Base-by-base conservation (phyloP, 2,888 invertebrate genomes). In the Labia minor region DNA sequence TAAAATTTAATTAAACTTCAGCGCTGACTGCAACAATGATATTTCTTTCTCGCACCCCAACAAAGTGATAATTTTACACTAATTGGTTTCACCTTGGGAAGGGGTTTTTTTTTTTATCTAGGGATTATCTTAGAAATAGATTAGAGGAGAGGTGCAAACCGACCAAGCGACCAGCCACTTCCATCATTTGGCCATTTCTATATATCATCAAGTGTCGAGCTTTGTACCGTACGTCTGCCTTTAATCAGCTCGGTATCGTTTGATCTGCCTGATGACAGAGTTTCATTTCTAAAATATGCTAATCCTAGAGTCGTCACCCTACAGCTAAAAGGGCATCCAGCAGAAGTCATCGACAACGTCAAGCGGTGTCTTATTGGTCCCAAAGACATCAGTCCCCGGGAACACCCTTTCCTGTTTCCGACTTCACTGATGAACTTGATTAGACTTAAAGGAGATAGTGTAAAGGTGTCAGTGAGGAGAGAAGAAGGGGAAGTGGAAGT, bases 181-280 rank as follows among this genome's bases (percentile, higher is more conserved):
- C 8, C 8, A 6, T 26, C 26, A 3, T 26, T 26, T 26, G n/a
- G 26, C 26, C 26, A 8, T 26, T 26, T 26, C 26, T 26, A 26
- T 33, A 11, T 49, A 49, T 49, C 49, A 49, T 49, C 49, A 49
- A 49, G 49, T 49, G 49, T 49, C 16, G n/a, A 16, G 14, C 49
- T 49, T 49, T 49, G 49, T 49, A 14, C n/a, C 14, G 49, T 8
- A 49, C 49, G 49, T 16, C 14, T n/a, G 49, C n/a, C 49, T 49
- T 49, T 49, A 49, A 49, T 49, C 49, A 49, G n/a, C n/a, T 3
- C 49, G 49, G 49, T 2, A 49, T 49, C 49, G 49, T 49, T 49
- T 49, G 49, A 49, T 49, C 49, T 49, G 49, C n/a, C 49, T 49
- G 49, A 49, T 49, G 49, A 49, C 49, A 49, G 49, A 49, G 49